phyloP scores from a whole-genome alignment of 2,113 vertebrate genomes.

The Danionella cerebrum region DNA sequence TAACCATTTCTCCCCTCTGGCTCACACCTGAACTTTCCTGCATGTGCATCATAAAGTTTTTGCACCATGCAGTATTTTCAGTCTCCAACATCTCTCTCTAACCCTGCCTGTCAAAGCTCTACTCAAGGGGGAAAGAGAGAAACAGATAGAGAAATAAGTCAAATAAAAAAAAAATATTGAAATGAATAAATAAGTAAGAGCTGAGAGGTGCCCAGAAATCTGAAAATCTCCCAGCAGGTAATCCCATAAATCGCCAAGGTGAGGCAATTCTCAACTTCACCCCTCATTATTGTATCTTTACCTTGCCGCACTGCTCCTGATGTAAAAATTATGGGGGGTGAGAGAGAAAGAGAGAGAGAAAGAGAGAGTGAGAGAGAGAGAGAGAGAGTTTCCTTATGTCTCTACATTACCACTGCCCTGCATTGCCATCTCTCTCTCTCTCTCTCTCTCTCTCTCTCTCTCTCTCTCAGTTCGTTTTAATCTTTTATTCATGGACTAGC shows the following conservation, averaged over 20 bases:
- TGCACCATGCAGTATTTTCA: conserved; percentile 43
- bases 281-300: conserved; percentile 64
- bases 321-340: conserved; percentile 67
- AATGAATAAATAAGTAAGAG: conserved; percentile 53
- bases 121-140: conserved; percentile 13
- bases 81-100: conserved; percentile 61
- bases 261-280: conserved; percentile 60
- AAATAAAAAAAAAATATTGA: conserved; percentile 47
- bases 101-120: conserved; percentile 60
- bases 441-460: conserved; percentile 24
- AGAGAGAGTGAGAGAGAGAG: conserved; percentile 42
- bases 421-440: conserved; percentile 43
- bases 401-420: conserved; percentile 81
- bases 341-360: conserved; percentile 40
- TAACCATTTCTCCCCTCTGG: conserved; percentile 50
- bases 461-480: conserved; percentile 73
- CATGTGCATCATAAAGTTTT: conserved; percentile 54
- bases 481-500: conserved; percentile 99
- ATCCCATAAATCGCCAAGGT: conserved; percentile 71
- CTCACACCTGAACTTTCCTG: conserved; percentile 61
- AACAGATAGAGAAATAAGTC: conserved; percentile 16
- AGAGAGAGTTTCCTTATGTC: conserved; percentile 73
- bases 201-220: conserved; percentile 29
- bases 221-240: conserved; percentile 67
- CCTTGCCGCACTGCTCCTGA: conserved; percentile 63